Evolutionary conservation across 2,113 vertebrate genomes (phyloP), one percentile per base, ranked within the genome.

Genomic region (Microcebus murinus): DNA sequence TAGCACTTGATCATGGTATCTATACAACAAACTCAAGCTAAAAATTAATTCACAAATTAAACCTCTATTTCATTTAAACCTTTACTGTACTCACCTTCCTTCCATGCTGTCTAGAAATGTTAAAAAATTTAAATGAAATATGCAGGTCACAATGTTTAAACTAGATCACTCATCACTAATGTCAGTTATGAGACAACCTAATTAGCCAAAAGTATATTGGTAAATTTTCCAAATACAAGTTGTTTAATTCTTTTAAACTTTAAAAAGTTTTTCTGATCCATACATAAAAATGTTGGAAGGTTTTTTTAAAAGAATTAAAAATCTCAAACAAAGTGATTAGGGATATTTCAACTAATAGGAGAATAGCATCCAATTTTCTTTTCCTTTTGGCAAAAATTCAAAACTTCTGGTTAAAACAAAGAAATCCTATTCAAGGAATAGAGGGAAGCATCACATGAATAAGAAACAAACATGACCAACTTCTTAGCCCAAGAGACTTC

Each of bases 21-120:
- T 92, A 45, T 25, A 77, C 31, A 95, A 95, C 10, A 95, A 92
- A 84, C 4, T 86, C 61, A 88, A 96, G 94, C 91, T 92, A 93
- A 96, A 93, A 91, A 73, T 81, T 97, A 89, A 96, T 90, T 92
- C 61, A 94, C 27, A 80, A 94, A 91, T 80, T 93, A 96, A 92
- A 89, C 31, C 21, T 83, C 52, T 48, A 59, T 42, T 85, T 93
- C 39, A 57, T 90, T 90, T 93, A 95, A 82, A 91, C 15, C 68
- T 84, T 4, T 63, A 48, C 13, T 73, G 42, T 63, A 82, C 27
- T 96, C 48, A 65, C 20, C 36, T 90, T 91, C 23, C 31, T 96
- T 95, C 36, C 13, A 71, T 50, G 55, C n/a, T 87, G 1, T 83
- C 50, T 94, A 90, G 67, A 80, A 93, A 88, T 90, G 50, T 68